A percentile compares a stretch with the other conserved stretches of the same genome.
phyloP scores from a whole-genome alignment of 1,140 invertebrate species.

The Homarus americanus region DNA sequence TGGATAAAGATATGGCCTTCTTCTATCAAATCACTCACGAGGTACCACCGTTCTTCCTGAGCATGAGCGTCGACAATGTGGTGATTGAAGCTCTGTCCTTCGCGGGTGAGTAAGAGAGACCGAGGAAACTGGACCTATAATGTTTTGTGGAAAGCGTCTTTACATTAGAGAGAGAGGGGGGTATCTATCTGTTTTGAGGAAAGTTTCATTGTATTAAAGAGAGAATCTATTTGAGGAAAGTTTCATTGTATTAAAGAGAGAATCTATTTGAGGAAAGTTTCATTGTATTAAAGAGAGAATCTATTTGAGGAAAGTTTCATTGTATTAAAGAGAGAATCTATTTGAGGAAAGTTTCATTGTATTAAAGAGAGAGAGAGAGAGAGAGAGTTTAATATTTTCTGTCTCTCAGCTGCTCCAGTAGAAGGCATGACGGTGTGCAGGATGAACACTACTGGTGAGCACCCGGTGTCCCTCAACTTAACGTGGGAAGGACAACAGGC shows the following conservation, averaged over 20 bases:
- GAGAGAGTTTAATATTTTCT: not conserved
- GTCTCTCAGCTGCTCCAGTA: not conserved
- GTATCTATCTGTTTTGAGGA: not conserved
- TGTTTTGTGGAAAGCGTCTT: not conserved
- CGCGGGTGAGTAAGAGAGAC: not conserved
- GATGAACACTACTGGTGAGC: not conserved
- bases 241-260: not conserved
- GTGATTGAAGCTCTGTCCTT: not conserved
- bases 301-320: not conserved
- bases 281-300: not conserved
- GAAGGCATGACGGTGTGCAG: not conserved
- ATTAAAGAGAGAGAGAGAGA: not conserved
- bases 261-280: not conserved
- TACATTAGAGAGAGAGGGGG: not conserved
- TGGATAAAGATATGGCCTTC: not conserved
- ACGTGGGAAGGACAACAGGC: not conserved
- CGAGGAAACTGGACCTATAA: not conserved
- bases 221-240: not conserved
- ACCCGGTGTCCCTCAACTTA: not conserved
- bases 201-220: not conserved
- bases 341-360: not conserved
- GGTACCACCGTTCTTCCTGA: not conserved
- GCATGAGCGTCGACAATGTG: not conserved
- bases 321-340: not conserved
- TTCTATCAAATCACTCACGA: not conserved